Percentiles rank a stretch among this genome's conserved stretches.
Conservation (phyloP, 2,113 vertebrate genomes). For the Rhinichthys klamathensis region DNA sequence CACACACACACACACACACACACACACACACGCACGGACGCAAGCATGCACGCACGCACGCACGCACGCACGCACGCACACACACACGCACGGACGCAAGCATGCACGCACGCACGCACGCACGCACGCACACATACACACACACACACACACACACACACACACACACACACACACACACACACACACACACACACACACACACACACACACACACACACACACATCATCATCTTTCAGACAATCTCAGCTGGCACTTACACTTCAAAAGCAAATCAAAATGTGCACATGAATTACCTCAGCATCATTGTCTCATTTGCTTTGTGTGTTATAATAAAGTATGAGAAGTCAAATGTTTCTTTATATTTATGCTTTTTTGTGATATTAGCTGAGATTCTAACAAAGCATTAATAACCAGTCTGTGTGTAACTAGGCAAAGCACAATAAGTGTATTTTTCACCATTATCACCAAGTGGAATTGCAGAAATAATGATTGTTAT, state of each 20-base stretch:
- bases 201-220: constrained; percentile 47
- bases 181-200: constrained; percentile 43
- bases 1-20: constrained; percentile 44
- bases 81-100: too few relatives aligned
- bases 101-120: too few relatives aligned
- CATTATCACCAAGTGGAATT: neutral
- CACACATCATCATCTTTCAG: constrained; percentile 49
- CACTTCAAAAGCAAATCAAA: constrained; percentile 55
- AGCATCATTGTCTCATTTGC: constrained; percentile 17
- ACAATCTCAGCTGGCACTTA: constrained; percentile 51
- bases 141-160: constrained; percentile 46
- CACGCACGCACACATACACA: constrained; percentile 42
- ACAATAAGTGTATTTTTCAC: neutral
- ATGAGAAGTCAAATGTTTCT: neutral
- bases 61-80: constrained; percentile 30
- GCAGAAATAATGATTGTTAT: neutral
- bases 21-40: constrained; percentile 34
- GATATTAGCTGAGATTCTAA: neutral
- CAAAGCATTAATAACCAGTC: neutral
- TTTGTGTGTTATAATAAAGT: neutral
- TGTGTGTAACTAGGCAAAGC: neutral
- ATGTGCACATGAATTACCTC: constrained; percentile 42
- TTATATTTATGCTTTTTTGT: neutral
- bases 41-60: constrained; percentile 43
- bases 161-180: constrained; percentile 46